These are phyloP conservation scores for Triplophysa yarkandensis DNA, from an alignment of 2,797 vertebrate species.

Conservation along the genomic window DNA sequence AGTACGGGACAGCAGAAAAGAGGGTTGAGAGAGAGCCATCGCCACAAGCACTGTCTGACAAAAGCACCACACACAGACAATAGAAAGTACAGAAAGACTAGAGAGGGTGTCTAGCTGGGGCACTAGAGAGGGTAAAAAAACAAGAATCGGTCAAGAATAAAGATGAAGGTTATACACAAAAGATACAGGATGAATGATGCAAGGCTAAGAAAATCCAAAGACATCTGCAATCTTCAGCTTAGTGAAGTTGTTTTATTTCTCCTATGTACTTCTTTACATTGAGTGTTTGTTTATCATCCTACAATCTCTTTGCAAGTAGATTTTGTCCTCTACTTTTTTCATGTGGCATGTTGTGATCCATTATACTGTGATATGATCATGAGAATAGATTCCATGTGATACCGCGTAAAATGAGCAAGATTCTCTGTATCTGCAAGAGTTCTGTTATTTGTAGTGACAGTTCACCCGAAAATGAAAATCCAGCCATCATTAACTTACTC, in stretches of 20 bases:
- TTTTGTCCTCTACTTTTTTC: too few species aligned
- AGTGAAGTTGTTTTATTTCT: conserved; percentile 47
- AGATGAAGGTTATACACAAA: conserved; percentile 60
- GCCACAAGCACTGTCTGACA: conserved; percentile 31
- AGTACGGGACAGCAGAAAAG: conserved; percentile 35
- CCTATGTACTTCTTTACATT: conserved; percentile 35
- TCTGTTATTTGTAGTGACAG: too few species aligned
- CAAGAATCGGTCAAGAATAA: not conserved
- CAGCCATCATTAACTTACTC: too few species aligned
- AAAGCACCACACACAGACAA: conserved; percentile 23
- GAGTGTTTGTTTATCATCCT: not conserved
- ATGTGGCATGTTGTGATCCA: too few species aligned
- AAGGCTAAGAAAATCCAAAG: conserved; percentile 32
- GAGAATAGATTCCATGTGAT: too few species aligned
- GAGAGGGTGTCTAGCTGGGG: too few species aligned
- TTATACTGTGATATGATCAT: too few species aligned
- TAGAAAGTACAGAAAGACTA: not conserved
- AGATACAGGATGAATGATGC: conserved; percentile 43
- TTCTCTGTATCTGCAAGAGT: too few species aligned
- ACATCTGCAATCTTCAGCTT: conserved; percentile 28
- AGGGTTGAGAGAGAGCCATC: conserved; percentile 28
- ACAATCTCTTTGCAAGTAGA: too few species aligned
- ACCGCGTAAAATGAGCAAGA: too few species aligned
- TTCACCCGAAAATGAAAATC: too few species aligned
- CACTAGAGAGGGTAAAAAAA: conserved; percentile 1